Base-by-base conservation (phyloP, 1,140 invertebrate genomes). In the Rhopalosiphum maidis region DNA sequence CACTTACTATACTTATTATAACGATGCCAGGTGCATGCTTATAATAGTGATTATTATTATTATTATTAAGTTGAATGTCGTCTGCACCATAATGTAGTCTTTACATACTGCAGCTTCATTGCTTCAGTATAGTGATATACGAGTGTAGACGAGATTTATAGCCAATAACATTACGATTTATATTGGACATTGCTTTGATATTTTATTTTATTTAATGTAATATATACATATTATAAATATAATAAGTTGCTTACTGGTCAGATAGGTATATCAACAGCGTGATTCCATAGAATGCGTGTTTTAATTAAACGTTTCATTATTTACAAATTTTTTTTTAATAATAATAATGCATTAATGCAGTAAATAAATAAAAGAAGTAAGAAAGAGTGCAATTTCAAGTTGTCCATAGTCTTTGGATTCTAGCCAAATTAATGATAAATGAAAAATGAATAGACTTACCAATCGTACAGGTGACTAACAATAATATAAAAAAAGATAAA, bases 91-190 rank as follows among this genome's bases (percentile, higher is more conserved):
- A 87, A 87, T 87, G 30, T 9, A 87, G 82, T 83, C 37, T 37
- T 83, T n/a, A 77, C 60, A 77, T 77, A 77, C 41, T 41, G 41
- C 60, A n/a, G 15, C 15, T 77, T 15, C 15, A 77, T 9, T 51
- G 15, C 48, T 51, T 41, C 41, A 86, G 43, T 54, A 9, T 25
- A 91, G 55, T 91, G 90, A 91, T 91, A 91, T 77, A 91, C 55
- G 90, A 91, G 90, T 91, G 35, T 91, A 77, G 1, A 48, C 30
- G n/a, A 91, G 90, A 91, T 91, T 91, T 91, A 91, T 91, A 51
- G 90, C 68, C 41, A 91, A 83, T 91, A 91, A 91, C 21, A 91
- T 91, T 48, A 91, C 90, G 90, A 91, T 91, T 83, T 91, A 91
- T 91, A 91, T 82, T 91, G 60, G 41, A 91, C 68, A 91, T 83